phyloP scores from a whole-genome alignment of 1,140 invertebrate genomes.

The Drosophila teissieri region DNA sequence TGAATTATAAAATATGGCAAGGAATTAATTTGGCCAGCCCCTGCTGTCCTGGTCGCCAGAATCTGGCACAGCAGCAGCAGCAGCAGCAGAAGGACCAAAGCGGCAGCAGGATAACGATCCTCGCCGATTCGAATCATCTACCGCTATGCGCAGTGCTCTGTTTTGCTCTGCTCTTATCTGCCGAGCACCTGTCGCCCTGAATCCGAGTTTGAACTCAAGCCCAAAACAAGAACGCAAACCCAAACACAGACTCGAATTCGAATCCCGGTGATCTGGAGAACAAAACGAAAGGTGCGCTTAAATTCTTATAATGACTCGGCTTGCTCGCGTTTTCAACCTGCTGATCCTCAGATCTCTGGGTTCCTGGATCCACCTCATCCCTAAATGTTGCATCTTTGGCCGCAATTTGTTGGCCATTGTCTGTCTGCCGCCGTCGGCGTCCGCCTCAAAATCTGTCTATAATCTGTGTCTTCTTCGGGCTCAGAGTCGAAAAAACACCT shows the following conservation, averaged over 20 bases:
- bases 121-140: constrained; percentile 57
- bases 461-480: constrained; percentile 71
- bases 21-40: constrained; percentile 79
- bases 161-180: constrained; percentile 51
- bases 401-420: constrained; percentile 59
- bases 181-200: constrained; percentile 72
- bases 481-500: constrained; percentile 57
- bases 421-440: constrained; percentile 38
- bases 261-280: constrained; percentile 38
- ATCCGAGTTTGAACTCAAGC: constrained; percentile 14
- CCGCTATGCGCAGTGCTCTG: constrained; percentile 57
- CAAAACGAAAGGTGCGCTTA: constrained; percentile 82
- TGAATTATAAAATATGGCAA: constrained; percentile 84
- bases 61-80: constrained; percentile 76
- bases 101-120: constrained; percentile 51
- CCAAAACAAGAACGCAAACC: not conserved
- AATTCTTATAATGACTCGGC: constrained; percentile 81
- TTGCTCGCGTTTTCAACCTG: constrained; percentile 52
- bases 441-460: constrained; percentile 78
- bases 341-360: constrained; percentile 8
- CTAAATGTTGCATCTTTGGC: constrained; percentile 35
- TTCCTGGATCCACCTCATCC: constrained; percentile 2
- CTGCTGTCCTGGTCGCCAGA: constrained; percentile 36
- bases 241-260: constrained; percentile 6
- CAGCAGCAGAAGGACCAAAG: constrained; percentile 25